phyloP scores from a whole-genome alignment of 2,797 vertebrate genomes.

The Oceanodroma leucorhoa region DNA sequence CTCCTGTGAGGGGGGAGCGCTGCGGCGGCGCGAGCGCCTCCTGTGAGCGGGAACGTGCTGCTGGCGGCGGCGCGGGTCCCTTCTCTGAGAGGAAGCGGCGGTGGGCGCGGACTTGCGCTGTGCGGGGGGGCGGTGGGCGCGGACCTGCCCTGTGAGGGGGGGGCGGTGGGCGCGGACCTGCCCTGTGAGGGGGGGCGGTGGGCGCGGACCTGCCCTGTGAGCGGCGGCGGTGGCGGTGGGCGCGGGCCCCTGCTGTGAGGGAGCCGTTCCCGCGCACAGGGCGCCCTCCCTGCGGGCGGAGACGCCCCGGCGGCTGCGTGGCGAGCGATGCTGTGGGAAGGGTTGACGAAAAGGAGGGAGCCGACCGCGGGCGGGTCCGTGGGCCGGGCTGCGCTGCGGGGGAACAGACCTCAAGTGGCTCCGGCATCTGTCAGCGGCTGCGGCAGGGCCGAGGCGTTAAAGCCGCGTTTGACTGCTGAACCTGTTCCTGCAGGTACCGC shows the following conservation, averaged over 20 bases:
- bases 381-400: not conserved
- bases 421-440: not conserved
- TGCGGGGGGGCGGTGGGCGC: not conserved
- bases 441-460: not conserved
- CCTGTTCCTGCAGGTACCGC: not conserved
- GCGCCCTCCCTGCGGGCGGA: not conserved
- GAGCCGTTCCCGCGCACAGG: not conserved
- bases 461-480: fast-evolving
- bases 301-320: not conserved
- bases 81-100: not conserved
- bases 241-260: not conserved
- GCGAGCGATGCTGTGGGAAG: fast-evolving
- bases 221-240: not conserved
- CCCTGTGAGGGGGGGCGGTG: not conserved
- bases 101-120: not conserved
- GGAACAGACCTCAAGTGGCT: not conserved
- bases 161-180: not conserved
- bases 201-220: too few species aligned
- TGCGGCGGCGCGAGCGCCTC: not conserved
- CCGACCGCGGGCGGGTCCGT: not conserved
- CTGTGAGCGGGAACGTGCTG: too few species aligned
- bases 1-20: not conserved
- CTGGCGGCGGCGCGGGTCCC: not conserved
- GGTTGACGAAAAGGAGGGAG: not conserved
- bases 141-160: not conserved